These are phyloP conservation scores for Plagodis pulveraria DNA, from an alignment of 2,888 invertebrate species.

Conservation along the genomic window DNA sequence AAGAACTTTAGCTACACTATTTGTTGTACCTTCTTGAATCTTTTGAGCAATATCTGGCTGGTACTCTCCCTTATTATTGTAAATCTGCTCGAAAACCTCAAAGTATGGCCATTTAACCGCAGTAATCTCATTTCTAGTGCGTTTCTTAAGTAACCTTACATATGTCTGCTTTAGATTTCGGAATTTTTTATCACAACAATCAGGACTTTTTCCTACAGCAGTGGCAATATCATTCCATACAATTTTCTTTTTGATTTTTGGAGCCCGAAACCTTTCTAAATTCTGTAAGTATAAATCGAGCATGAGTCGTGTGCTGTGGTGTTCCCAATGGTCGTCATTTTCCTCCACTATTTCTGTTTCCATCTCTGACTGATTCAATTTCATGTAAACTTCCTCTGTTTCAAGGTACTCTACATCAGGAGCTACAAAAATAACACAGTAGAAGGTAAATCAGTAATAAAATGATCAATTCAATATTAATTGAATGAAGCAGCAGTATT, in stretches of 20 bases:
- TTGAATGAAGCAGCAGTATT: slow-evolving; percentile 8
- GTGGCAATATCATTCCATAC: slow-evolving; percentile 72
- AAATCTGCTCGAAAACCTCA: slow-evolving; percentile 74
- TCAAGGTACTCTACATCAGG: slow-evolving; percentile 63
- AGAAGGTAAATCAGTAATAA: neutral
- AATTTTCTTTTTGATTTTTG: slow-evolving; percentile 77
- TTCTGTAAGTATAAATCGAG: slow-evolving; percentile 70
- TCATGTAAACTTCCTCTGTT: slow-evolving; percentile 61
- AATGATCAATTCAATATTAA: slow-evolving; percentile 10
- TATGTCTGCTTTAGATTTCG: slow-evolving; percentile 78
- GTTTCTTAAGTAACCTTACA: slow-evolving; percentile 70
- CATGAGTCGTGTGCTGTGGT: slow-evolving; percentile 60
- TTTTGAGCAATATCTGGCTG: slow-evolving; percentile 72
- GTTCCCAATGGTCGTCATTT: slow-evolving; percentile 74
- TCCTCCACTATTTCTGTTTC: slow-evolving; percentile 65
- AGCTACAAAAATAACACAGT: slow-evolving; percentile 48
- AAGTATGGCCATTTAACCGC: slow-evolving; percentile 78
- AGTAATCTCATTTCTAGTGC: slow-evolving; percentile 56
- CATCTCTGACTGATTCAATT: slow-evolving; percentile 61
- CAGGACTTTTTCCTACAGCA: slow-evolving; percentile 68
- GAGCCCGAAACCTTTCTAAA: slow-evolving; percentile 71
- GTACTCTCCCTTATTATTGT: slow-evolving; percentile 69
- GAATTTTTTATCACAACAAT: slow-evolving; percentile 77
- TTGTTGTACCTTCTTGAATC: slow-evolving; percentile 62
- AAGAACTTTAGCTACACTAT: slow-evolving; percentile 67